Conservation (phyloP, 1,140 invertebrate genomes). For the Manduca sexta region DNA sequence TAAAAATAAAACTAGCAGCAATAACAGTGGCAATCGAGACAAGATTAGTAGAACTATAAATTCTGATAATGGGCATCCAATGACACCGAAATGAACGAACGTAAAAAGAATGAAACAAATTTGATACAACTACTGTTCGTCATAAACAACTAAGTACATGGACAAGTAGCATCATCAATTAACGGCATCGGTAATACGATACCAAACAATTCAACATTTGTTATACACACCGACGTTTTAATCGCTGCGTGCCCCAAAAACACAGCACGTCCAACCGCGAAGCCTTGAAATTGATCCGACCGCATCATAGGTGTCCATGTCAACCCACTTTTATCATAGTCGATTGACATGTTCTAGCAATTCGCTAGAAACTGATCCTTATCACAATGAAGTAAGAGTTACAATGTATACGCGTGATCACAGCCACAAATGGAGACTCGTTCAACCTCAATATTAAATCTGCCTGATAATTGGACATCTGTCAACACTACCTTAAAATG, state of each 20-base stretch:
- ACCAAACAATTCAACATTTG: too few species aligned
- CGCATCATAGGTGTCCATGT: slow-evolving; percentile 45
- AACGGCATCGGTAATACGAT: too few species aligned
- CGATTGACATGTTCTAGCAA: slow-evolving; percentile 13
- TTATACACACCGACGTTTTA: slow-evolving; percentile 11
- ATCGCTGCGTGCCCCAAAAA: slow-evolving; percentile 39
- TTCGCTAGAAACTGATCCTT: slow-evolving; percentile 9
- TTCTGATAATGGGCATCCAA: too few species aligned
- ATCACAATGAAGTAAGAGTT: background rate
- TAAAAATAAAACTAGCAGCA: too few species aligned
- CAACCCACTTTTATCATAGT: slow-evolving; percentile 38
- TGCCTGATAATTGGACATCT: slow-evolving; percentile 18
- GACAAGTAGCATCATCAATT: too few species aligned
- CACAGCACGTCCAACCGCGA: slow-evolving; percentile 34
- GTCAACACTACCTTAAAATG: slow-evolving; percentile 16
- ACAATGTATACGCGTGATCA: background rate
- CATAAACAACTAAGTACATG: too few species aligned
- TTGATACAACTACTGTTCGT: too few species aligned
- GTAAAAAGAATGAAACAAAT: too few species aligned
- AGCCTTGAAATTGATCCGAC: slow-evolving; percentile 63
- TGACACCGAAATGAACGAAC: too few species aligned
- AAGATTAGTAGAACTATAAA: too few species aligned
- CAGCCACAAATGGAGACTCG: background rate
- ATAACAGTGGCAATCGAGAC: too few species aligned
- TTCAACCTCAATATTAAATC: slow-evolving; percentile 6